Conservation (phyloP, 2,888 invertebrate species). For the Apeira syringaria region DNA sequence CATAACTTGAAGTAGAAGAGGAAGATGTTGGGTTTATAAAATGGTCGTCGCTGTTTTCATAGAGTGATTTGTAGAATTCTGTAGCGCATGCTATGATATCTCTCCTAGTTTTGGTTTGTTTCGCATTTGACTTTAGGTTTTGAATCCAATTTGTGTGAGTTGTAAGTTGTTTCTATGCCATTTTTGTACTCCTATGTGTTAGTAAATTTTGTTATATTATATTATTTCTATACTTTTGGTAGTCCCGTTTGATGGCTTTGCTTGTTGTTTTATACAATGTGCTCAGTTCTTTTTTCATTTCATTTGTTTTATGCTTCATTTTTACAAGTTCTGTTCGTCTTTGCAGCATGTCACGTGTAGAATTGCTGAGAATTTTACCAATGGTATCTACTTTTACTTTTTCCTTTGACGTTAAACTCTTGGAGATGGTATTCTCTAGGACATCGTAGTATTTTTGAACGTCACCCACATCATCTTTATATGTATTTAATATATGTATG, state of each 20-base stretch:
- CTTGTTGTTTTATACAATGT: too few relatives aligned
- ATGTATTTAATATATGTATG: neutral
- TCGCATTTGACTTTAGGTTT: slow-evolving; percentile 7
- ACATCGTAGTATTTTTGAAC: too few relatives aligned
- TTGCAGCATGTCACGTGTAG: neutral
- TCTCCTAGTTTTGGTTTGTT: slow-evolving; percentile 10
- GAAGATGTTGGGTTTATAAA: too few relatives aligned
- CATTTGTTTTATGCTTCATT: slow-evolving; percentile 5
- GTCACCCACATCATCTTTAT: neutral
- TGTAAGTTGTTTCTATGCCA: slow-evolving; percentile 9
- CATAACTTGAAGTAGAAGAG: too few relatives aligned
- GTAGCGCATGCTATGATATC: slow-evolving; percentile 7
- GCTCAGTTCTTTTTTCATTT: slow-evolving; percentile 10
- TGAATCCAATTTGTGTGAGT: slow-evolving; percentile 18
- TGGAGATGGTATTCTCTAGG: neutral
- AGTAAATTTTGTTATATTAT: slow-evolving; percentile 9
- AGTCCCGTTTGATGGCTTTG: slow-evolving; percentile 10
- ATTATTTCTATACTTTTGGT: slow-evolving; percentile 3
- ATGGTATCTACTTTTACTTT: neutral
- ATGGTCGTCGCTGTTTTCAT: too few relatives aligned
- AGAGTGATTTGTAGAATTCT: neutral
- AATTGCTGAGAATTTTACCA: slow-evolving; percentile 1
- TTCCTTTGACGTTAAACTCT: neutral
- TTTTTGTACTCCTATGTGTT: slow-evolving; percentile 15
- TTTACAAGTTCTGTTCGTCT: slow-evolving; percentile 4